Conservation (phyloP, 2,797 vertebrate genomes). For the Arnoldichthys spilopterus region DNA sequence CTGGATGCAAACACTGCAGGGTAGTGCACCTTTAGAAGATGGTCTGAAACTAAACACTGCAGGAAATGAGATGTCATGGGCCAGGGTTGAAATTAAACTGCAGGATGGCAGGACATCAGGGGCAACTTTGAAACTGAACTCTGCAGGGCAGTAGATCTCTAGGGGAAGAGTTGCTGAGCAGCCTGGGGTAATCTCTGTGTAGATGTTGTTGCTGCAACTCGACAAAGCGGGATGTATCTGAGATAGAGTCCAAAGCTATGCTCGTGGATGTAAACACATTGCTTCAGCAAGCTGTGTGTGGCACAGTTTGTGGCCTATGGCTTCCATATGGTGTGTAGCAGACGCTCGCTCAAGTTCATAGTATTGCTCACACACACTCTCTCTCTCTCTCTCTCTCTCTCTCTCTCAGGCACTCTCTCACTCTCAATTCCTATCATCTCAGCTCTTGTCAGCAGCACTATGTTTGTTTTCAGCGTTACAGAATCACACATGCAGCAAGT, state of each 20-base stretch:
- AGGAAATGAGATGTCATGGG: not conserved
- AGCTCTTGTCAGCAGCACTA: not conserved
- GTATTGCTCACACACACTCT: slow-evolving; percentile 16
- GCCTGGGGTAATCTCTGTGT: not conserved
- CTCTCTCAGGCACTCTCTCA: not conserved
- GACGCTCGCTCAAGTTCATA: slow-evolving; percentile 16
- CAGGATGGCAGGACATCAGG: not conserved
- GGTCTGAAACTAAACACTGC: not conserved
- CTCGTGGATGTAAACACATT: slow-evolving; percentile 12
- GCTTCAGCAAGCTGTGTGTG: not conserved
- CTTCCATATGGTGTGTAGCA: slow-evolving; percentile 16
- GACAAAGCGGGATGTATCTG: not conserved
- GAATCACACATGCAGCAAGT: slow-evolving; percentile 14
- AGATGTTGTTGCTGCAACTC: not conserved
- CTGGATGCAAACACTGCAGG: not conserved
- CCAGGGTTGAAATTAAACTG: not conserved
- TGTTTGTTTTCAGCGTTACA: slow-evolving; percentile 5
- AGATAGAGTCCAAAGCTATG: not conserved
- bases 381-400: not conserved
- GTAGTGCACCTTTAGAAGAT: not conserved
- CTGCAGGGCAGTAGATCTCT: not conserved
- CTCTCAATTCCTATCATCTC: not conserved
- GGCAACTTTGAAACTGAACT: not conserved
- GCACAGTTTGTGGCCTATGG: not conserved
- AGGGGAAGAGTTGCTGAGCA: not conserved